Conservation (phyloP, 2,888 invertebrate species). For the Hesperia comma region DNA sequence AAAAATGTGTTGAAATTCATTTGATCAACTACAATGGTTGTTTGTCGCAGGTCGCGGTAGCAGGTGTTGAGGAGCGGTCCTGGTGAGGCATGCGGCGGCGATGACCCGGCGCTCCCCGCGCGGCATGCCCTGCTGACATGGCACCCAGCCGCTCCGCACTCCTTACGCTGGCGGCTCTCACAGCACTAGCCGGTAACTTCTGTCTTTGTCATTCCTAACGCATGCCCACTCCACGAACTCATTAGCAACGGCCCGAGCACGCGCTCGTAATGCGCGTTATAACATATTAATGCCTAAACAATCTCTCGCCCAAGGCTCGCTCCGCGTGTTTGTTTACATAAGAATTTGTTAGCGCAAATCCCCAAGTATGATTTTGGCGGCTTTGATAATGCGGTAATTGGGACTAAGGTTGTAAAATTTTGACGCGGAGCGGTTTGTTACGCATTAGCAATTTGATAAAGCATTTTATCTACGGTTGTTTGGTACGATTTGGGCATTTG, state of each 20-base stretch:
- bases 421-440: no score
- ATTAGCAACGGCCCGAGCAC: constrained; percentile 28
- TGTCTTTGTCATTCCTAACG: constrained; percentile 25
- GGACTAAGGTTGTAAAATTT: constrained; percentile 1
- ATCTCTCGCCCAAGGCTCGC: constrained; percentile 23
- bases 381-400: constrained; percentile 11
- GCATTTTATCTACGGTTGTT: no score
- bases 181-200: constrained; percentile 73
- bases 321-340: not conserved
- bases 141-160: constrained; percentile 81
- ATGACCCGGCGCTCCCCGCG: constrained; percentile 68
- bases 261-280: constrained; percentile 28
- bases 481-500: no score
- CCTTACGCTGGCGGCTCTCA: constrained; percentile 77
- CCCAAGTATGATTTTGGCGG: not conserved
- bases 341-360: constrained; percentile 17
- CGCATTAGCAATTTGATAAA: no score
- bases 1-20: no score
- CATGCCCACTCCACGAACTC: constrained; percentile 30
- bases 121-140: constrained; percentile 82
- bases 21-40: not conserved
- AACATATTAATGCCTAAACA: constrained; percentile 36
- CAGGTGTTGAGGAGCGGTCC: constrained; percentile 45
- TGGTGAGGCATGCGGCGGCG: constrained; percentile 68
- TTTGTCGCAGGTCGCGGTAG: constrained; percentile 49